Base-by-base conservation (phyloP, 2,888 invertebrate genomes). In the Lochmaea capreae region DNA sequence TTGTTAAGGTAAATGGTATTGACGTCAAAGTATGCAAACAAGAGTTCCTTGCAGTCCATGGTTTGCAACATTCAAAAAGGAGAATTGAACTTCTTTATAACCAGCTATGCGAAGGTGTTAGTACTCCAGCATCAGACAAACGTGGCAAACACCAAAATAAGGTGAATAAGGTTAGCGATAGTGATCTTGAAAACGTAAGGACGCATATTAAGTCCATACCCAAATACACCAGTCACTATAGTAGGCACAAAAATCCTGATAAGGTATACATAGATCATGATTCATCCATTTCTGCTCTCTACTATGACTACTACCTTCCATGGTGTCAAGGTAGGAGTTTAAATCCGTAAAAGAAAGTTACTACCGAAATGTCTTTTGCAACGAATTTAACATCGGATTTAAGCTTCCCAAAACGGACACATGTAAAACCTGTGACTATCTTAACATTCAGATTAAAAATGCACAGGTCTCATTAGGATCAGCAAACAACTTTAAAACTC, bases 371-470 rank as follows among this genome's bases (percentile, higher is more conserved):
- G 49, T 75, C 46, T 75, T 72, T 69, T 75, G 73, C 57, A 61
- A 22, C 12, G 68, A 79, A 63, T 78, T 49, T 65, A 76, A 79
- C 62, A 79, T 79, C 11, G 77, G 77, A 39, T 78, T 79, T 70
- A 77, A 75, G 61, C 59, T 79, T 18, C 78, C 79, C 33, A 76
- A 74, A 73, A 76, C 59, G n/a, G 78, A 78, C 62, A 79, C 76
- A 18, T 78, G 78, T 65, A 71, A 77, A 75, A 76, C 73, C 63
- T 72, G 58, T 58, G 46, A 46, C 46, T 46, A 46, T 46, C 46
- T 46, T 12, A 46, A 46, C 14, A 46, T 46, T 46, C 46, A 46
- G 14, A 46, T 46, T 14, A 46, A 46, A 46, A 46, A 46, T 46
- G 14, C 14, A 46, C 46, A 46, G 73, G 74, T 46, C 59, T 11